Conservation (phyloP, 2,888 invertebrate species). For the Pterobdella sp. region DNA sequence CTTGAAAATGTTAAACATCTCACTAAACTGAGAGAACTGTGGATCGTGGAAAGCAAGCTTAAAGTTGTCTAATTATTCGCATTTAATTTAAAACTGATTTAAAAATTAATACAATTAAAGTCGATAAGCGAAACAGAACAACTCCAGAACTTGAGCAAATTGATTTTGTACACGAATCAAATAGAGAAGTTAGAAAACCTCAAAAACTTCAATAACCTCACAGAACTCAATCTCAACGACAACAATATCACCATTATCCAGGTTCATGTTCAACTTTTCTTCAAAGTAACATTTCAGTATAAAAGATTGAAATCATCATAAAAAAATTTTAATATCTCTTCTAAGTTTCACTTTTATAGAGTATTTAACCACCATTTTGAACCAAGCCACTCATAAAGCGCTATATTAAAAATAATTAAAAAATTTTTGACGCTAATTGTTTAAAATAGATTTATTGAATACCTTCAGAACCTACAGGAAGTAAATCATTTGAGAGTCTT, state of each 20-base stretch:
- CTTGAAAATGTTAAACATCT: conserved; percentile 37
- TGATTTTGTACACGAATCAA: conserved; percentile 48
- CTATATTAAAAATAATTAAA: neutral
- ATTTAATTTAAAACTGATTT: neutral
- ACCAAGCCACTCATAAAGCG: neutral
- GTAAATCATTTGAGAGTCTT: too few relatives aligned
- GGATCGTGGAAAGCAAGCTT: conserved; percentile 41
- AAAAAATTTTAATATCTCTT: neutral
- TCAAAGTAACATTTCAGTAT: neutral
- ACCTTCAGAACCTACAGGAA: too few relatives aligned
- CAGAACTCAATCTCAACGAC: conserved; percentile 47
- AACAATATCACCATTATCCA: conserved; percentile 47
- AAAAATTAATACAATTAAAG: conserved; percentile 10
- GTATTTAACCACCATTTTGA: neutral
- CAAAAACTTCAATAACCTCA: conserved; percentile 42
- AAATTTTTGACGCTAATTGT: neutral
- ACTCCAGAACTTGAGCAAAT: conserved; percentile 41
- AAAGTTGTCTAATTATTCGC: conserved; percentile 33
- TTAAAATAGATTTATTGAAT: too few relatives aligned
- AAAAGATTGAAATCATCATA: neutral
- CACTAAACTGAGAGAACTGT: conserved; percentile 39
- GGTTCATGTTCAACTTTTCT: conserved; percentile 38
- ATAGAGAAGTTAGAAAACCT: conserved; percentile 47
- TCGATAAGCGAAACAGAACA: conserved; percentile 40
- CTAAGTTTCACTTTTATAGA: neutral